These are phyloP conservation scores for Gnathonemus echidnorhynchus DNA, from an alignment of 2,113 vertebrate genomes.

Conservation along the genomic window DNA sequence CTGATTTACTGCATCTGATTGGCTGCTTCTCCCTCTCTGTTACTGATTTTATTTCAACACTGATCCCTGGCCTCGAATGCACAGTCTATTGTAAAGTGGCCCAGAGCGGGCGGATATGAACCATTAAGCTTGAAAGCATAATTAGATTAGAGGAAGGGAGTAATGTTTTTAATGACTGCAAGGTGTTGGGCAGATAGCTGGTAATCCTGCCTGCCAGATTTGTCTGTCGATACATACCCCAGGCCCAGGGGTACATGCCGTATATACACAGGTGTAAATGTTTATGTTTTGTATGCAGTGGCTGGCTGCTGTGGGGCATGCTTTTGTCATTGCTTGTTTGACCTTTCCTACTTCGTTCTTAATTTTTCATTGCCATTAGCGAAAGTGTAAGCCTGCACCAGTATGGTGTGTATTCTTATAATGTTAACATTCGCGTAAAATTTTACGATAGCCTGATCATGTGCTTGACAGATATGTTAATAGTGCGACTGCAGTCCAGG, in stretches of 20 bases:
- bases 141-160: slow-evolving; percentile 21
- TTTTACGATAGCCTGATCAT: not conserved
- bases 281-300: not conserved
- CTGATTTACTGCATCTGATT: slow-evolving; percentile 14
- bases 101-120: slow-evolving; percentile 7
- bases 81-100: not conserved
- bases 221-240: slow-evolving; percentile 8
- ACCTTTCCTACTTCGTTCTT: not conserved
- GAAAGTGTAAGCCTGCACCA: not conserved
- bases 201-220: not conserved
- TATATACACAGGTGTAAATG: not conserved
- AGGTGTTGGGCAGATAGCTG: slow-evolving; percentile 6
- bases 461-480: not conserved
- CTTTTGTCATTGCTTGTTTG: not conserved
- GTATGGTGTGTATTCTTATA: not conserved
- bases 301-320: not conserved
- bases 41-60: slow-evolving; percentile 6
- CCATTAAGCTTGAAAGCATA: slow-evolving; percentile 12
- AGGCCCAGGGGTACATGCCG: not conserved
- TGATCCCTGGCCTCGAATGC: not conserved
- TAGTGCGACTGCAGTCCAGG: not conserved
- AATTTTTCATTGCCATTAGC: not conserved
- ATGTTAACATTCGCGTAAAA: not conserved
- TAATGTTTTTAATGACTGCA: slow-evolving; percentile 18
- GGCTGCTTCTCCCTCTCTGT: not conserved